Percentiles rank a stretch among this genome's conserved stretches.
Conservation (phyloP, 2,888 invertebrate genomes). For the Campoletis raptor region DNA sequence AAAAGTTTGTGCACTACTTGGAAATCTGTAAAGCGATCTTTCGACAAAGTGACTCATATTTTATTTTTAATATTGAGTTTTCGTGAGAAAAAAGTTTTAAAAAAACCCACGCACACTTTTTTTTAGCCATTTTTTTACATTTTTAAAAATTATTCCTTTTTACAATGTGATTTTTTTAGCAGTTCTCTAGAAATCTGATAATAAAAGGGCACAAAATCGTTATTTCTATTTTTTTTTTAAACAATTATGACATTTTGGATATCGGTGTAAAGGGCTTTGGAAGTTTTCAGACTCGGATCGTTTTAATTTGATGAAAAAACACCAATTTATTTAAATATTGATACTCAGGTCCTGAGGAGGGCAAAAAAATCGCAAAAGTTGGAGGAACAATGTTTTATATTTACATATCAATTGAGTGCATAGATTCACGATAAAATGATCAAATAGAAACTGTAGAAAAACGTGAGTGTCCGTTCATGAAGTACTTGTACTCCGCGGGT, state of each 20-base stretch:
- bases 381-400: background rate
- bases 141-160: no score
- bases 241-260: no score
- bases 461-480: background rate
- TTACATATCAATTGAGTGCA: background rate
- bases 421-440: background rate
- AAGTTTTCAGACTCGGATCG: no score
- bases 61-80: background rate
- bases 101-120: background rate
- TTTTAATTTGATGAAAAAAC: no score
- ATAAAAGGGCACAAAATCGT: no score
- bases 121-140: background rate
- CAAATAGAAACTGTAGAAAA: background rate
- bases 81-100: background rate
- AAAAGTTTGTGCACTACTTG: background rate
- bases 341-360: background rate
- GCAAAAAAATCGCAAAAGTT: background rate
- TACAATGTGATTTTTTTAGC: no score
- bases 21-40: background rate
- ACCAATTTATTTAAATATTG: background rate
- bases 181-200: no score
- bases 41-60: background rate
- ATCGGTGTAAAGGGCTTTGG: no score
- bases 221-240: no score
- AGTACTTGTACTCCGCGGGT: slow-evolving; percentile 1